phyloP scores from a whole-genome alignment of 1,140 invertebrate species.

The Drosophila erecta region DNA sequence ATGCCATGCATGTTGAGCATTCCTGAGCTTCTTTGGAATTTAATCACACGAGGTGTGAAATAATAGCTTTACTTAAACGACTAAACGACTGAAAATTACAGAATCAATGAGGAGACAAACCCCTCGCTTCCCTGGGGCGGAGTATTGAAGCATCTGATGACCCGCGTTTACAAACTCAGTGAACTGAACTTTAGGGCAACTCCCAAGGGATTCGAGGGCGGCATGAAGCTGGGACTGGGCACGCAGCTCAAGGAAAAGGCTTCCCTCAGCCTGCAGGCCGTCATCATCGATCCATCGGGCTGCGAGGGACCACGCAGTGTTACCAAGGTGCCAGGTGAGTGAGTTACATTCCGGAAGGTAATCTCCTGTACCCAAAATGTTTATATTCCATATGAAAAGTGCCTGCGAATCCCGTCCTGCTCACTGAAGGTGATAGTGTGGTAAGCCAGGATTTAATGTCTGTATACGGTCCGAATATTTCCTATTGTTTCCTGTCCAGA shows the following conservation, averaged over 20 bases:
- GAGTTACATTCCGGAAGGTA: fast-evolving
- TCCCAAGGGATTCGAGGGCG: constrained; percentile 53
- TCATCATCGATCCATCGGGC: constrained; percentile 57
- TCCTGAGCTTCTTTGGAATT: too few relatives aligned
- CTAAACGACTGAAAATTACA: constrained; percentile 2
- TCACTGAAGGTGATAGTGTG: constrained; percentile 49
- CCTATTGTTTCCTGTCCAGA: constrained; percentile 19
- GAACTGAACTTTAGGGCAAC: constrained; percentile 57
- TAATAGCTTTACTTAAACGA: neutral
- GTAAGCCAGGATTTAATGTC: constrained; percentile 13
- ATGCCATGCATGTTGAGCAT: too few relatives aligned
- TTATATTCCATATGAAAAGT: constrained; percentile 30
- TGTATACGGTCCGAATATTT: neutral
- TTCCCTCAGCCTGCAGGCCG: constrained; percentile 67
- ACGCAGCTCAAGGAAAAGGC: constrained; percentile 70
- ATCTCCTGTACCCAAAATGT: neutral
- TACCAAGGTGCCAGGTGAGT: constrained; percentile 62
- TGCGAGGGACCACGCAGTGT: constrained; percentile 64
- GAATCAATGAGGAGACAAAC: constrained; percentile 76
- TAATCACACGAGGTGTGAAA: too few relatives aligned
- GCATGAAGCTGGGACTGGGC: constrained; percentile 37
- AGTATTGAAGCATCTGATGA: constrained; percentile 57
- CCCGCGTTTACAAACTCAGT: constrained; percentile 51
- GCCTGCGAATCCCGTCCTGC: constrained; percentile 45
- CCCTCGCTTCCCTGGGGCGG: constrained; percentile 77